These are phyloP conservation scores for Cephus nigrinus DNA, from an alignment of 2,888 invertebrate genomes.

Conservation along the genomic window DNA sequence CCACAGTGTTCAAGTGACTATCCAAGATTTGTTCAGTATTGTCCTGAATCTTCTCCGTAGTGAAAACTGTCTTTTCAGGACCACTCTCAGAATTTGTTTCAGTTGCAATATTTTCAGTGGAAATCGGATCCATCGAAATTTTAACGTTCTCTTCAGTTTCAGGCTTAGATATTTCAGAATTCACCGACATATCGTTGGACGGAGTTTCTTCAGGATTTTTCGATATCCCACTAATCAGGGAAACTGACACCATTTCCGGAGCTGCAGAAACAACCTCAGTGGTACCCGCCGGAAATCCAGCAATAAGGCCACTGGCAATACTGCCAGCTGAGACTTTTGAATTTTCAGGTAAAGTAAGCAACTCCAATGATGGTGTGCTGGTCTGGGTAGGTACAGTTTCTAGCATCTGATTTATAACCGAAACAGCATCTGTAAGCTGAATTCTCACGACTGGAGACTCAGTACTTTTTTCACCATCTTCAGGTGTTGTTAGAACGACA, in stretches of 20 bases:
- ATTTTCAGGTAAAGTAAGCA: slow-evolving; percentile 34
- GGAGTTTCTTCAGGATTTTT: background rate
- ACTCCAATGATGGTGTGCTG: slow-evolving; percentile 26
- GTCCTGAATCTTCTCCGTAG: background rate
- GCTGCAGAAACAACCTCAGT: background rate
- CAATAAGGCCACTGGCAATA: slow-evolving; percentile 53
- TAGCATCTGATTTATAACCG: slow-evolving; percentile 46
- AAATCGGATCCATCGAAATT: background rate
- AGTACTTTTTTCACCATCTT: slow-evolving; percentile 17
- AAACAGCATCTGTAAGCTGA: slow-evolving; percentile 43
- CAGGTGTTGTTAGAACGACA: slow-evolving; percentile 15
- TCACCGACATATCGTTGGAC: background rate
- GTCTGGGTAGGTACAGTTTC: slow-evolving; percentile 31
- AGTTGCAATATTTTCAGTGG: background rate
- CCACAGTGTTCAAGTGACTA: background rate
- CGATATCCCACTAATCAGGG: background rate
- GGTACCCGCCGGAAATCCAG: slow-evolving; percentile 43
- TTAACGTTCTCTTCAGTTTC: background rate
- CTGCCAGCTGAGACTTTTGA: slow-evolving; percentile 22
- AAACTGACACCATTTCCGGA: background rate
- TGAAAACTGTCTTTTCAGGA: background rate
- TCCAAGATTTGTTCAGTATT: background rate
- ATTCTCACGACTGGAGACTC: slow-evolving; percentile 49
- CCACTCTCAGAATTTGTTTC: background rate
- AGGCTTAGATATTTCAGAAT: background rate